Percentiles rank a stretch among this genome's conserved stretches.
Evolutionary conservation across 2,797 vertebrate genomes (phyloP).

Genomic region (Ciconia nigra): DNA sequence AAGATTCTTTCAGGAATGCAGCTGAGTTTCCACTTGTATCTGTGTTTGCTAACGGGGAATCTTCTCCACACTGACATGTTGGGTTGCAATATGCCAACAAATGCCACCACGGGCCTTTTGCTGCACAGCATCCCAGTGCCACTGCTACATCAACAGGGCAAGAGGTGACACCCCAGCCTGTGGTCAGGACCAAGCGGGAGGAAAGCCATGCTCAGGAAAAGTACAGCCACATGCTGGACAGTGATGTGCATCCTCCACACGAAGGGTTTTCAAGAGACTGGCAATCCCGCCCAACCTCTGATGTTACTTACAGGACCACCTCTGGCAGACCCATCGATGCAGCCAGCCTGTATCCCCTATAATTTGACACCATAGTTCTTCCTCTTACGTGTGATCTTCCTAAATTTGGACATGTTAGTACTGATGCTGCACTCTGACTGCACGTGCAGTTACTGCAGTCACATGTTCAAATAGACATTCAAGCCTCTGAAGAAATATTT

Average conservation of each 20-base stretch:
- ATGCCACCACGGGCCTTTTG: not conserved
- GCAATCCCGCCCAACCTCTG: not conserved
- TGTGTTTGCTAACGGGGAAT: not conserved
- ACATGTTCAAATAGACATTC: constrained; percentile 47
- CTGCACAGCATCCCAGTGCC: fast-evolving
- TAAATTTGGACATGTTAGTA: not conserved
- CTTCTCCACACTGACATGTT: not conserved
- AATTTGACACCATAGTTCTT: not conserved
- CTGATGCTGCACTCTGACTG: not conserved
- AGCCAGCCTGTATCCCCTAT: not conserved
- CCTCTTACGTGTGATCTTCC: not conserved
- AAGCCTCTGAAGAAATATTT: constrained; percentile 66
- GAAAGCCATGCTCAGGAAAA: not conserved
- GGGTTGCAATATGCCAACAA: not conserved
- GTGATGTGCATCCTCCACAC: fast-evolving
- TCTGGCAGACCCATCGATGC: not conserved
- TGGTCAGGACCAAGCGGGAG: fast-evolving
- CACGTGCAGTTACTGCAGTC: not conserved
- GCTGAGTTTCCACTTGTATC: not conserved
- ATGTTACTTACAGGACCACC: not conserved
- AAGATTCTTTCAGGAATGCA: not conserved
- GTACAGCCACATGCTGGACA: not conserved
- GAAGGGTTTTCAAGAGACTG: not conserved
- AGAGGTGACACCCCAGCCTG: not conserved
- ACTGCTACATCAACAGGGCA: not conserved